Evolutionary conservation across 2,113 vertebrate species (phyloP), one percentile per base, ranked within the genome.

Genomic region (Gnathochromis pfefferi): DNA sequence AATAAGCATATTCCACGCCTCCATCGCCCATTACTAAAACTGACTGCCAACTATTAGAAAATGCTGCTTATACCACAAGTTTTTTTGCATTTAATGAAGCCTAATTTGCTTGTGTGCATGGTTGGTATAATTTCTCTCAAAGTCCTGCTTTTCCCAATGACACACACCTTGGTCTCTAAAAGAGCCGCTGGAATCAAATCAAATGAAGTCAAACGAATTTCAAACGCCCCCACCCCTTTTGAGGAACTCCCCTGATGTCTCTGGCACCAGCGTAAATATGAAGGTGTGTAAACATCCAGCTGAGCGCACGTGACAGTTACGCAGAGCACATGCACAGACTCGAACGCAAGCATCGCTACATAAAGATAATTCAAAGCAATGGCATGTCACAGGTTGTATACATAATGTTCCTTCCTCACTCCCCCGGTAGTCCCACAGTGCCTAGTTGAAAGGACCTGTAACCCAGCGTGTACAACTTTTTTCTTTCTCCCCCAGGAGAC

Each of bases 391-490:
- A 81, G 83, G 83, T 60, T 26, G 51, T 86, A 85, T 73, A 82
- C 87, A 81, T 87, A 91, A 78, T 89, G 85, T 88, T 91, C 88
- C 85, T 85, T 85, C 89, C 75, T 78, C 33, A 84, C 85, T 83
- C 14, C 79, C 91, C 87, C 75, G 75, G 88, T 83, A 70, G 83
- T 88, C 85, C 60, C 45, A 84, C 84, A 87, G 51, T 81, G 85
- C 65, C 55, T 92, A 94, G 94, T 95, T 95, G 88, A 95, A 95
- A 94, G 89, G 75, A 93, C 87, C 91, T 88, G 88, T 83, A 88
- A 73, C 92, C 70, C 90, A 90, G 91, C 73, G 7, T 88, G 89
- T 87, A 82, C 65, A 90, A 89, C 51, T 83, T 60, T 89, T 65
- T 63, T 53, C 80, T 73, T 85, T 5, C 11, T 38, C 10, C 40